Evolutionary conservation across 1,140 invertebrate genomes (phyloP).

Genomic region (Thereuonema tuberculata): DNA sequence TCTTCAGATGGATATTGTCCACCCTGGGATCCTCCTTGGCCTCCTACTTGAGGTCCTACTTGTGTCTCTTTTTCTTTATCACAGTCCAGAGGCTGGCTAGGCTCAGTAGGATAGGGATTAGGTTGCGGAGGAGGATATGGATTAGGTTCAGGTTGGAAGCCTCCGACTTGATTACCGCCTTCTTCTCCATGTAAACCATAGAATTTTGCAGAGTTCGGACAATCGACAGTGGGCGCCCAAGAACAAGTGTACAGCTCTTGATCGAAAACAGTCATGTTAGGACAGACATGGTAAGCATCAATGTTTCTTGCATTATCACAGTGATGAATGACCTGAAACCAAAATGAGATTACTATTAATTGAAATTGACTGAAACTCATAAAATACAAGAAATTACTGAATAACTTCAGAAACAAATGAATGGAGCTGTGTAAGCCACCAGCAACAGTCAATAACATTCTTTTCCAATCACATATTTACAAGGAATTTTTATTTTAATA

Average conservation of each 20-base stretch:
- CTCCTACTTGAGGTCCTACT: neutral
- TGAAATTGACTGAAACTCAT: no score
- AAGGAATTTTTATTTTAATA: no score
- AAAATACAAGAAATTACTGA: no score
- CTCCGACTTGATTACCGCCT: neutral
- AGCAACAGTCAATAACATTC: no score
- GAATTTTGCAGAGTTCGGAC: neutral
- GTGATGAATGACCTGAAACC: slow-evolving; percentile 10
- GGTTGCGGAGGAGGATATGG: neutral
- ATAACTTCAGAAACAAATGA: no score
- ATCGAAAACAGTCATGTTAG: slow-evolving; percentile 21
- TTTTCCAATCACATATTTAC: no score
- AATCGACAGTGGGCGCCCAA: slow-evolving; percentile 12
- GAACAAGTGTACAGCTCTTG: slow-evolving; percentile 15
- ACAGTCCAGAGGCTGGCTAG: neutral
- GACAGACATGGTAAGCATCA: slow-evolving; percentile 14
- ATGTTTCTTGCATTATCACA: slow-evolving; percentile 3
- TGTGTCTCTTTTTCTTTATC: neutral
- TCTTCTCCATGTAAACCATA: neutral
- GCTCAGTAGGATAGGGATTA: neutral
- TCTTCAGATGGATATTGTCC: no score
- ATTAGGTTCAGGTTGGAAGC: neutral
- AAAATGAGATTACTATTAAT: neutral
- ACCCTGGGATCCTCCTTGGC: neutral
- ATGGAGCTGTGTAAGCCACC: no score